Evolutionary conservation across 2,797 vertebrate species (phyloP), one percentile per base, ranked within the genome.

Genomic region (Pipistrellus kuhlii): DNA sequence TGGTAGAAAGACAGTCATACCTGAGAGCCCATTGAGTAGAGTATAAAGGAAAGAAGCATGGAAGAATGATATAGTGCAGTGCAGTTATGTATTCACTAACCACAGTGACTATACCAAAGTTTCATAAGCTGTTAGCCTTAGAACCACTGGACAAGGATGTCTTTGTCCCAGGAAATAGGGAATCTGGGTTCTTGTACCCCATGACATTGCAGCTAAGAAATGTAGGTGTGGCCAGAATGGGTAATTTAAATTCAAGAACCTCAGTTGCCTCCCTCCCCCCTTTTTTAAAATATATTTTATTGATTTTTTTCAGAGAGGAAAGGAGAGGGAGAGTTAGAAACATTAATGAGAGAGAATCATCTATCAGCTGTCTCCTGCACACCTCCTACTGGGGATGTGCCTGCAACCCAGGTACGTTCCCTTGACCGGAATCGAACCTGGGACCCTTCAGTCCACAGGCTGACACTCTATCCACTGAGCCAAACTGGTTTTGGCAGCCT

Each of bases 181-280:
- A 53, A 32, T 57, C 32, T 48, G 53, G 21, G 48, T 82, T 83
- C 55, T 51, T 23, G 5, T 6, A 71, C 21, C 13, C 38, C 35
- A 35, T 48, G 41, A 64, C 71, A 89, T 88, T 14, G 3, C 35
- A 53, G 48, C 13, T 69, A 69, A 94, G 30, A 46, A 55, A 64
- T 64, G 88, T 87, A 82, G 48, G 7, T 48, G 6, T 77, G 84
- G 73, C 13, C 62, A 82, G 69, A 88, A 55, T 35, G 77, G 78
- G 51, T 81, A 84, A 89, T 62, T 85, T 77, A 88, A 85, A 62
- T 91, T 84, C 64, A 57, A 57, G 41, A 88, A 77, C 17, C 8
- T 82, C 8, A 53, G 20, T 30, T 86, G 6, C 46, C 15, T 38
- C 38, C 38, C 38, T 1, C 6, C 38, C 38, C 38, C 38, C 6